Conservation (phyloP, 2,113 vertebrate species). For the Gasterosteus nipponicus region DNA sequence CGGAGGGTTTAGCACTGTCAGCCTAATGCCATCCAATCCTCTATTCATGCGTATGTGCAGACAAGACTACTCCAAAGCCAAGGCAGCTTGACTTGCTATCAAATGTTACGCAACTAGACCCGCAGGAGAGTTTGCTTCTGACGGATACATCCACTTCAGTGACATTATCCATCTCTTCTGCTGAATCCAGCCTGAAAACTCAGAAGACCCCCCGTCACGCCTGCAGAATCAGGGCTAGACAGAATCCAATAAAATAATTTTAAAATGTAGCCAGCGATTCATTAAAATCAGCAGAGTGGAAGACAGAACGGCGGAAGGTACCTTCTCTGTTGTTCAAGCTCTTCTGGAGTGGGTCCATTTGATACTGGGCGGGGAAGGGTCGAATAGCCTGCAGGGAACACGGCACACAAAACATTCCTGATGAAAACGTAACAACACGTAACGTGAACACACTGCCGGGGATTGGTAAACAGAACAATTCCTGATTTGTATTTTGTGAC, state of each 20-base stretch:
- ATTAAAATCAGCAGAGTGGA: constrained; percentile 3
- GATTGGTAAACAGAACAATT: constrained; percentile 6
- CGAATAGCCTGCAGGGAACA: constrained; percentile 72
- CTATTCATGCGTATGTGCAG: constrained; percentile 55
- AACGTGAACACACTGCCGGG: neutral
- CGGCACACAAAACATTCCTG: constrained; percentile 11
- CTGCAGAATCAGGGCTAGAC: neutral
- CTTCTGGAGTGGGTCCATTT: constrained; percentile 88
- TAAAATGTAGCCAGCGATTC: neutral
- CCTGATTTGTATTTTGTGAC: neutral
- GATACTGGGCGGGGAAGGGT: constrained; percentile 77
- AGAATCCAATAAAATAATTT: neutral
- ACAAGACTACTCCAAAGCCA: constrained; percentile 44
- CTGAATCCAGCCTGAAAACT: neutral
- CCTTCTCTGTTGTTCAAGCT: constrained; percentile 88
- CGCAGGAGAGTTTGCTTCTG: constrained; percentile 10
- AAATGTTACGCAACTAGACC: constrained; percentile 56
- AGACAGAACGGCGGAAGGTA: constrained; percentile 51
- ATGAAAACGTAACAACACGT: neutral
- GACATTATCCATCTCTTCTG: too few relatives aligned
- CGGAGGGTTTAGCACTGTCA: constrained; percentile 62
- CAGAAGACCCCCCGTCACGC: neutral
- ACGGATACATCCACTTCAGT: constrained; percentile 2
- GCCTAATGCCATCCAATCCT: constrained; percentile 75
- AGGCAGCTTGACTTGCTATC: constrained; percentile 43